Base-by-base conservation (phyloP, 2,113 vertebrate genomes). In the Vicugna pacos region DNA sequence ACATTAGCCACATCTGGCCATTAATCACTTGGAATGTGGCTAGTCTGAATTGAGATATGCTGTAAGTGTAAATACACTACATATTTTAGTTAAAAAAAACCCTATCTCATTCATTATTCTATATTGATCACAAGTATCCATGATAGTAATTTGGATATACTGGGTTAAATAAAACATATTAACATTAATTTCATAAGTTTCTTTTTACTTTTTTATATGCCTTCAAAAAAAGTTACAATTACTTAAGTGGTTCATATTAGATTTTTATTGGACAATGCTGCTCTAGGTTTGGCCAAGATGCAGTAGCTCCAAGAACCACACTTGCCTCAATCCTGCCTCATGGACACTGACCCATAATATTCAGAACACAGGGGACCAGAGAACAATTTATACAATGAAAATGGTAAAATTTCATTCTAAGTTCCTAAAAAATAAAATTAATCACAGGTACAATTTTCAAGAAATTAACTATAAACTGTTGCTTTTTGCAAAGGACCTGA, bases 271-370 rank as follows among this genome's bases (percentile, higher is more conserved):
- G 22, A 42, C 2, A 22, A 7, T 8, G 15, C 1, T 48, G 2
- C 19, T 81, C 1, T 38, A 19, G 26, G 70, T 48, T 16, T 81
- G 50, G 8, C 24, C 16, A n/a, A 42, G 13, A 26, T 28, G 5
- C 14, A 50, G 15, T 32, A 67, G 50, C 10, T 10, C n/a, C 2
- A 12, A 48, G 6, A 60, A 6, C 0, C 28, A 48, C 8, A n/a
- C 0, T 58, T 28, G 11, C 28, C 2, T 0, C 38, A 26, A 28
- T 26, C 13, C 22, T 75, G 1, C 30, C n/a, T 70, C 50, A 3
- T 46, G 7, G 8, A 48, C 5, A n/a, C 9, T n/a, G 6, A 69
- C 5, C 28, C 58, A 75, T 9, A 16, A 50, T 32, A 73, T 35
- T 54, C 46, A 67, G 6, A 92, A 50, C 0, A 75, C 0, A 46